Conservation (phyloP, 2,797 vertebrate genomes). For the Sebastes vulpes region DNA sequence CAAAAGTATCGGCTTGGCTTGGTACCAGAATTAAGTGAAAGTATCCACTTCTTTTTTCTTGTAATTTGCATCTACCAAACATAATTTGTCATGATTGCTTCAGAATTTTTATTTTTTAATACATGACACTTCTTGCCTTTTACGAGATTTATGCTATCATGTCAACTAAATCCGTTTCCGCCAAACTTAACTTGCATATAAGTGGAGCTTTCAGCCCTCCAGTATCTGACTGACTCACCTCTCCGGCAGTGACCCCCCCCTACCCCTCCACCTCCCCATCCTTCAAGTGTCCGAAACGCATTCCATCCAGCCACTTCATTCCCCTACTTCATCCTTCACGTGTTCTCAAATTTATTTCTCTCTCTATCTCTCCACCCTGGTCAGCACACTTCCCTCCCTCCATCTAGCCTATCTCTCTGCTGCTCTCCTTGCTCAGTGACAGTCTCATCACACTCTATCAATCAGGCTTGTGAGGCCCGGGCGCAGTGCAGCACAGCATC, state of each 20-base stretch:
- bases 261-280: conserved; percentile 32
- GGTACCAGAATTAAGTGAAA: neutral
- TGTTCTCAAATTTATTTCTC: conserved; percentile 82
- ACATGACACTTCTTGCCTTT: neutral
- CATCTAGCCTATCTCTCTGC: conserved; percentile 68
- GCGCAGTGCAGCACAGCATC: conserved; percentile 58
- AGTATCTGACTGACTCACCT: conserved; percentile 44
- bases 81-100: neutral
- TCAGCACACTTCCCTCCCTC: conserved; percentile 66
- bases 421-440: conserved; percentile 79
- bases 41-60: neutral
- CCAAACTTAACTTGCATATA: conserved; percentile 25
- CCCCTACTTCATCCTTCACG: conserved; percentile 78
- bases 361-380: conserved; percentile 71
- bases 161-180: conserved; percentile 9
- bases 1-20: neutral
- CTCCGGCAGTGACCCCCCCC: neutral
- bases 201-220: conserved; percentile 26
- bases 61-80: neutral
- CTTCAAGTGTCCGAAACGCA: conserved; percentile 66
- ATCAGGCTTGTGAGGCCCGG: conserved; percentile 79
- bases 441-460: conserved; percentile 87
- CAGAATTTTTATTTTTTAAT: neutral
- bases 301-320: conserved; percentile 75
- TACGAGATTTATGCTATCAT: neutral